Base-by-base conservation (phyloP, 2,888 invertebrate genomes). In the Oxytorus armatus region DNA sequence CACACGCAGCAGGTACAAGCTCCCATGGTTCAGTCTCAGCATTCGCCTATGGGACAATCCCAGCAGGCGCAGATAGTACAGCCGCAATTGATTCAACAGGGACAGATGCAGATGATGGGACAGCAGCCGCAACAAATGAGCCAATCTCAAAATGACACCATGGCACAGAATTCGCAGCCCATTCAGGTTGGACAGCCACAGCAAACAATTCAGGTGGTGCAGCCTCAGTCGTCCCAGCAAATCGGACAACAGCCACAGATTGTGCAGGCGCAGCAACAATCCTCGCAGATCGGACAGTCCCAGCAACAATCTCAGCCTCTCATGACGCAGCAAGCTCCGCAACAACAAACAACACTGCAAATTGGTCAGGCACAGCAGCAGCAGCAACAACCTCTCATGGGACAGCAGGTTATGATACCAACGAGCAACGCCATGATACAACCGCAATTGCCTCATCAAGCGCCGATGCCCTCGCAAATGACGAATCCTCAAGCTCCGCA, bases 241-340 rank as follows among this genome's bases (percentile, higher is more conserved):
- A 53, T 78, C n/a, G 33, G 61, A 16, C 78, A 73, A 51, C 57
- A 51, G 49, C 61, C 61, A 0, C 76, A 72, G 11, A 36, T 76
- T 85, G 85, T 70, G 3, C 76, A 75, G 68, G n/a, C 77, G 33
- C 82, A 78, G 59, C 77, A 70, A 63, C 82, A 66, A 51, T 36
- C 83, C 83, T 88, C 78, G 88, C 92, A 44, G 90, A 84, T 88
- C 89, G 59, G 82, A 23, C 86, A 88, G 70, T 82, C 88, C 33
- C 81, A 84, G 18, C 77, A 83, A 47, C 85, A 86, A 44, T 85
- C 85, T 23, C 93, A 93, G 14, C 72, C 81, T 44, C 47, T 77
- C 18, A 42, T 81, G 42, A 36, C 82, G 14, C 65, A 77, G 21
- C 84, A 79, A 49, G 3, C 51, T 25, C 75, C 85, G 55, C 70